These are phyloP conservation scores for Atherinosoma microstoma DNA, from an alignment of 2,797 vertebrate genomes.

Conservation along the genomic window DNA sequence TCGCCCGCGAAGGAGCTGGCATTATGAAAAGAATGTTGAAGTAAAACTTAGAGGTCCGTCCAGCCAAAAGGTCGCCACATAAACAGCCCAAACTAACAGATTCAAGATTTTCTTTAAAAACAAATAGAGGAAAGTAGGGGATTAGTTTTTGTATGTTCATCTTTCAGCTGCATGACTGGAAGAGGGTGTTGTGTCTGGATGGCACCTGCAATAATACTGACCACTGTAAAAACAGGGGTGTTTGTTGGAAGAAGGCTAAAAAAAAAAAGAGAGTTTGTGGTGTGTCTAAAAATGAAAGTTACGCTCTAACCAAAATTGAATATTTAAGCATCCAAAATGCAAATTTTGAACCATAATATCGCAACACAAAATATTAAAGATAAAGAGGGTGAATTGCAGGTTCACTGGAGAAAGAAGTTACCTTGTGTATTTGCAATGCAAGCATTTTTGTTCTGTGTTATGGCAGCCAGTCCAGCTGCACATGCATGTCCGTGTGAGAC, in stretches of 20 bases:
- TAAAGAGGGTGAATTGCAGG: too few relatives aligned
- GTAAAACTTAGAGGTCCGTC: conserved; percentile 45
- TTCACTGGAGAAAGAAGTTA: too few relatives aligned
- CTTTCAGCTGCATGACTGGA: conserved; percentile 34
- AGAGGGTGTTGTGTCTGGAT: conserved; percentile 51
- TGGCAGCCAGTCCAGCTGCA: neutral
- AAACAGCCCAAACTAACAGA: conserved; percentile 56
- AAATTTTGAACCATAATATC: too few relatives aligned
- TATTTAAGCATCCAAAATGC: neutral
- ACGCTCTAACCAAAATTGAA: neutral
- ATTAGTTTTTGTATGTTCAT: conserved; percentile 53
- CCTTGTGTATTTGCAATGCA: neutral
- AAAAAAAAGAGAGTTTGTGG: neutral
- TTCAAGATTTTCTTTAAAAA: conserved; percentile 57
- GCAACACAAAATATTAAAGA: too few relatives aligned
- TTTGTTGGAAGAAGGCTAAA: conserved; percentile 47
- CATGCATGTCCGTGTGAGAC: neutral
- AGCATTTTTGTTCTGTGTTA: neutral
- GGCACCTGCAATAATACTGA: conserved; percentile 67
- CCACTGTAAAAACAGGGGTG: conserved; percentile 8
- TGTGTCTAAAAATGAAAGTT: too few relatives aligned
- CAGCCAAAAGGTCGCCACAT: conserved; percentile 41
- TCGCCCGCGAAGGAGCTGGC: conserved; percentile 45
- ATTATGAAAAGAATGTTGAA: conserved; percentile 47
- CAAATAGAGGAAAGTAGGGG: conserved; percentile 56